Evolutionary conservation across 2,113 vertebrate genomes (phyloP).

Genomic region (Trinectes maculatus): DNA sequence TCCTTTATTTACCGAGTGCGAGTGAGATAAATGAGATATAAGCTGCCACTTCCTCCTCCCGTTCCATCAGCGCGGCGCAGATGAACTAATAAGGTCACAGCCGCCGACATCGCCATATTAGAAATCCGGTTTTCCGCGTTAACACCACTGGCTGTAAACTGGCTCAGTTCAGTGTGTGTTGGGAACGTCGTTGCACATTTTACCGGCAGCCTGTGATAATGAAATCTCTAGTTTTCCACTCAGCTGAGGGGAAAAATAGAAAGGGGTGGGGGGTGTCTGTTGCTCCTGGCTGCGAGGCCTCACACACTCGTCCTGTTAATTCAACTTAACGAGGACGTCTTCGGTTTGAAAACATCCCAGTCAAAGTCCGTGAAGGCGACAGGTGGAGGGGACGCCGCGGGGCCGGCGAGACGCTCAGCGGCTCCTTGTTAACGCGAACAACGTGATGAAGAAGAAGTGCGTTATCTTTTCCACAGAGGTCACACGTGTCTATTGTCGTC

Average conservation of each 20-base stretch:
- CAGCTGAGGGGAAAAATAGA: constrained; percentile 35
- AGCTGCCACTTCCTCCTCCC: too few species aligned
- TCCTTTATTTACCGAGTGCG: too few species aligned
- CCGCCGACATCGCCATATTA: neutral
- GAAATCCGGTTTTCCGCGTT: neutral
- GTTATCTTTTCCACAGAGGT: too few species aligned
- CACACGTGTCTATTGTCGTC: neutral
- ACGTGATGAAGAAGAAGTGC: too few species aligned
- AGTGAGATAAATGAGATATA: too few species aligned
- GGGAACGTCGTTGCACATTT: constrained; percentile 26
- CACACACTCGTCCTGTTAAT: constrained; percentile 10
- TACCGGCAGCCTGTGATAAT: constrained; percentile 48
- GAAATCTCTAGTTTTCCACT: constrained; percentile 43
- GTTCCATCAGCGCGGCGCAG: too few species aligned
- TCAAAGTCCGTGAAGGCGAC: neutral
- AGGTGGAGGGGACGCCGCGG: constrained; percentile 18
- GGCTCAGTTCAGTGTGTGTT: constrained; percentile 11
- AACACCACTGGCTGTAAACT: too few species aligned
- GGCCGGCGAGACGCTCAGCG: constrained; percentile 12
- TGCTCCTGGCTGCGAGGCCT: constrained; percentile 5
- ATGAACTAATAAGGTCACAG: too few species aligned
- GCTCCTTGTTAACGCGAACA: neutral
- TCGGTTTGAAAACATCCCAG: neutral
- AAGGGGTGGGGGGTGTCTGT: constrained; percentile 13
- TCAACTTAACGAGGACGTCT: constrained; percentile 3